phyloP scores from a whole-genome alignment of 2,113 vertebrate species.

The Oreamnos americanus region DNA sequence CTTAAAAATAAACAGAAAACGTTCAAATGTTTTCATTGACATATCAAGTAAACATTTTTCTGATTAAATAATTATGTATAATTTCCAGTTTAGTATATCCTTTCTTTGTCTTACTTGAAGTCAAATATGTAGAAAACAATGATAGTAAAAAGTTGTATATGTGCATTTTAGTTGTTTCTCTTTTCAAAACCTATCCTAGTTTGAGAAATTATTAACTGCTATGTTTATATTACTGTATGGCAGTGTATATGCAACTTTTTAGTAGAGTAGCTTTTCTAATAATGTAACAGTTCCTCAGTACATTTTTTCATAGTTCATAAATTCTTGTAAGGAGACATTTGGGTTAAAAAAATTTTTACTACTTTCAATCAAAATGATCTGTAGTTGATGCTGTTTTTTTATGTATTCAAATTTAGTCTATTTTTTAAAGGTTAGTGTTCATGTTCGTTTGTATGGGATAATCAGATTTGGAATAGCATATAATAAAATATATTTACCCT shows the following conservation, averaged over 20 bases:
- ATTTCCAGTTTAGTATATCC: not conserved
- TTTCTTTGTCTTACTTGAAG: slow-evolving; percentile 6
- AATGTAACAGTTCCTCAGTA: not conserved
- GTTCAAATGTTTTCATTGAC: not conserved
- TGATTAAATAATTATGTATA: not conserved
- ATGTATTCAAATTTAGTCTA: not conserved
- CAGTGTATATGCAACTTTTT: not conserved
- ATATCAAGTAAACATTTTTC: not conserved
- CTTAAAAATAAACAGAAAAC: not conserved
- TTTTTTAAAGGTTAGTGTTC: not conserved
- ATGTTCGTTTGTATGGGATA: not conserved
- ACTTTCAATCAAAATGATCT: not conserved
- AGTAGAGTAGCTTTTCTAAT: not conserved
- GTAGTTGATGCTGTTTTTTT: not conserved
- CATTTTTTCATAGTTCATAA: not conserved
- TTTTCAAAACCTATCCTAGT: not conserved
- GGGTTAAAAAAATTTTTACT: not conserved
- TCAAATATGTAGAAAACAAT: not conserved
- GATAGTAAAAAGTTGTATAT: not conserved
- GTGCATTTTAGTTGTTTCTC: not conserved
- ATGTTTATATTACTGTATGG: not conserved
- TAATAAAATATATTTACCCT: not conserved
- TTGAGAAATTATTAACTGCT: not conserved
- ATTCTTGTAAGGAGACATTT: not conserved
- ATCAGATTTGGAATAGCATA: not conserved